phyloP scores from a whole-genome alignment of 2,797 vertebrate species.

The Sarcophilus harrisii region DNA sequence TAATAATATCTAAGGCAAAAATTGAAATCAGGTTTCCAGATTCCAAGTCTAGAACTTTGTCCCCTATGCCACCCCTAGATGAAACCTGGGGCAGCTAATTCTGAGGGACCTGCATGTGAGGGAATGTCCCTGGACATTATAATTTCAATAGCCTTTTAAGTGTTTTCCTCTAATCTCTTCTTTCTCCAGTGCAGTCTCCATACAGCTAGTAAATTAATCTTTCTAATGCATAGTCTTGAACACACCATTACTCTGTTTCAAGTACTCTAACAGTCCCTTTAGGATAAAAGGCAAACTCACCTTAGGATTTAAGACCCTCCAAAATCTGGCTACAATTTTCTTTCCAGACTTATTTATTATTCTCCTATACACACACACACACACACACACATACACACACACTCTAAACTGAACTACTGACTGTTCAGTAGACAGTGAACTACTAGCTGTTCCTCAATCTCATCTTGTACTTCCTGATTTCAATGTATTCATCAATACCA shows the following conservation, averaged over 20 bases:
- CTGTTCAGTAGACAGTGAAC: background rate
- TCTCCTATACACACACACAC: background rate
- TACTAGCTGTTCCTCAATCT: background rate
- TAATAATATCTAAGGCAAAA: background rate
- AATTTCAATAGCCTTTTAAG: background rate
- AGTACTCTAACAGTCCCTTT: background rate
- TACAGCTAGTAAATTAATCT: background rate
- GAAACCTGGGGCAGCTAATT: background rate
- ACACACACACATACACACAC: background rate
- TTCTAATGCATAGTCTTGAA: background rate
- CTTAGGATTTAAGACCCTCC: background rate
- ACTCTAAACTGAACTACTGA: background rate
- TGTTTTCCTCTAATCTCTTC: background rate
- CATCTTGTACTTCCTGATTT: background rate
- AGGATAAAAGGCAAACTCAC: conserved; percentile 2
- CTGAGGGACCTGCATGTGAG: background rate
- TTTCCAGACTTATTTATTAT: background rate
- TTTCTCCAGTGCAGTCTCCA: conserved; percentile 1
- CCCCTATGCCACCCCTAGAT: background rate
- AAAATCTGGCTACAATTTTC: background rate
- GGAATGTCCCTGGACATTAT: background rate
- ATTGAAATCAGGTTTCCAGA: background rate
- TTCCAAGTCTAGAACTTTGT: background rate
- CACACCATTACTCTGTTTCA: background rate
- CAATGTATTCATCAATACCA: background rate